Percentiles rank a stretch among this genome's conserved stretches.
phyloP scores from a whole-genome alignment of 2,797 vertebrate genomes.

The Miichthys miiuy region DNA sequence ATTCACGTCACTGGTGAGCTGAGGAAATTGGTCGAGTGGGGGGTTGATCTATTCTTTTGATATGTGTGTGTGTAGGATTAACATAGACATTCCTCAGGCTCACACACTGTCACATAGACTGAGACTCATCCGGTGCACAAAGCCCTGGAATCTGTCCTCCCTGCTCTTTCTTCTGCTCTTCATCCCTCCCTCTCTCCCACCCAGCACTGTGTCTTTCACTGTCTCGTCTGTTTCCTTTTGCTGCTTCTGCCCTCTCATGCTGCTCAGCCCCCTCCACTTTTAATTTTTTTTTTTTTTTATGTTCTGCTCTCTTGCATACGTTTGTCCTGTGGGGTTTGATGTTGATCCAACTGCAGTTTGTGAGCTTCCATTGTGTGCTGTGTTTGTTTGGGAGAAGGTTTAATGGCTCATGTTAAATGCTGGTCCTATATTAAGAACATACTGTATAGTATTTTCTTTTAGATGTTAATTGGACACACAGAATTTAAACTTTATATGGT shows the following conservation, averaged over 20 bases:
- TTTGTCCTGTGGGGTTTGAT: conserved; percentile 44
- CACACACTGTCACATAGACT: conserved; percentile 77
- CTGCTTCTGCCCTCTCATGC: conserved; percentile 51
- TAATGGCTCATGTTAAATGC: too few species aligned
- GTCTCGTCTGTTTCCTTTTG: conserved; percentile 71
- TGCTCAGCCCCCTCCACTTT: neutral
- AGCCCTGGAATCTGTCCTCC: conserved; percentile 74
- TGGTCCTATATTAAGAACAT: neutral
- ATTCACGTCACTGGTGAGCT: conserved; percentile 38
- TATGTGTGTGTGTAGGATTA: conserved; percentile 68
- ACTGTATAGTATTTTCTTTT: neutral
- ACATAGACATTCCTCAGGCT: conserved; percentile 78
- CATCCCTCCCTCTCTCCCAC: conserved; percentile 53
- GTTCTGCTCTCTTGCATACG: conserved; percentile 29
- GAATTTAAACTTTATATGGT: neutral
- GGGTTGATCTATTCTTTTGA: conserved; percentile 60
- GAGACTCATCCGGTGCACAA: conserved; percentile 74
- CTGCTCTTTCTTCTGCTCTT: conserved; percentile 53
- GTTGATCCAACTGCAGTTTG: conserved; percentile 34
- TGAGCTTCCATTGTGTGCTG: conserved; percentile 18
- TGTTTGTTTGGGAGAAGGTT: conserved; percentile 16
- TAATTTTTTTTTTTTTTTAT: neutral
- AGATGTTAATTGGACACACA: neutral
- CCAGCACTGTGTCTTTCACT: conserved; percentile 47
- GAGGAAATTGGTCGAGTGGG: conserved; percentile 22